A percentile compares a stretch with the other conserved stretches of the same genome.
phyloP scores from a whole-genome alignment of 2,888 invertebrate species.

The Catonia carolina region DNA sequence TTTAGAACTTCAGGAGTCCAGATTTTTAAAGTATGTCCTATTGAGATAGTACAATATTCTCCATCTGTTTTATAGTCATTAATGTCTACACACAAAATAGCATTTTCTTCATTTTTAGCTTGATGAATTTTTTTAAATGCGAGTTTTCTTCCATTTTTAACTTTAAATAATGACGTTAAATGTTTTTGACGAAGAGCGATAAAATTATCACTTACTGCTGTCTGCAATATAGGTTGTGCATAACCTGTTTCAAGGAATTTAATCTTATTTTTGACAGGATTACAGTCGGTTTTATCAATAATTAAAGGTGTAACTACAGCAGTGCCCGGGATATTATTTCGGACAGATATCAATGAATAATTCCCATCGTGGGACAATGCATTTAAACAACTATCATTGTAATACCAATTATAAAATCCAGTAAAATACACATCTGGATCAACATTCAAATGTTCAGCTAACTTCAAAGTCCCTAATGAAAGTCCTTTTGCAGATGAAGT shows the following conservation, averaged over 20 bases:
- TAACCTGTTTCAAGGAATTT: neutral
- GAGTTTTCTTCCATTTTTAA: neutral
- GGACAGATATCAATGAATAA: neutral
- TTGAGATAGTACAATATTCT: constrained; percentile 2
- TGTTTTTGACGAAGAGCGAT: constrained; percentile 1
- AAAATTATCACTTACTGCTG: neutral
- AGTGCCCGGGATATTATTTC: neutral
- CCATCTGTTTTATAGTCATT: neutral
- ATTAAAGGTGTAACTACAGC: neutral
- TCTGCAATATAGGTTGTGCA: neutral
- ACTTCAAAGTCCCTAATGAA: neutral
- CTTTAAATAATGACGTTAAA: neutral
- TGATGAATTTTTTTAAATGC: neutral
- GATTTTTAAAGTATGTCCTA: neutral
- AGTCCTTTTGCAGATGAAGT: neutral
- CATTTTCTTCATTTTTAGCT: neutral
- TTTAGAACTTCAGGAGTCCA: neutral
- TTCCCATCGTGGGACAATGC: neutral
- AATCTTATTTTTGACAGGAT: too few relatives aligned
- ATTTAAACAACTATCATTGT: constrained; percentile 2
- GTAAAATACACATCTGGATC: neutral
- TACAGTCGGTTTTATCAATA: too few relatives aligned
- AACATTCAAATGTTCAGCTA: neutral
- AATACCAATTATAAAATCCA: constrained; percentile 9
- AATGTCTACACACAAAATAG: neutral